Conservation (phyloP, 2,888 invertebrate genomes). For the Arctia plantaginis region DNA sequence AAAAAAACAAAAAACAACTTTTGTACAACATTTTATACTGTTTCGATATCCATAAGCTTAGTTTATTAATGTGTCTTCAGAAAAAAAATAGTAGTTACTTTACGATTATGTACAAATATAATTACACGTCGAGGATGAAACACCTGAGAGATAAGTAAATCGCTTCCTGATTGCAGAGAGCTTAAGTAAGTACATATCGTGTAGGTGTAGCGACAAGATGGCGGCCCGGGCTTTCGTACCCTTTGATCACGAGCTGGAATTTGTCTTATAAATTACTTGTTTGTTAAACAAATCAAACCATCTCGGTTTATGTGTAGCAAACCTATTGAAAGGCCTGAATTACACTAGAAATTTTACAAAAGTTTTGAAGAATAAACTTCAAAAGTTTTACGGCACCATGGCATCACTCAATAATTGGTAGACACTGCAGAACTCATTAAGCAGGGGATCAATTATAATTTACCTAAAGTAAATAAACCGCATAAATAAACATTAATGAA, state of each 20-base stretch:
- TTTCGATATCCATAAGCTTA: background rate
- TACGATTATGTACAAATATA: slow-evolving; percentile 2
- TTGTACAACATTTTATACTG: background rate
- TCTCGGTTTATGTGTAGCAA: background rate
- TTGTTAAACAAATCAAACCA: slow-evolving; percentile 7
- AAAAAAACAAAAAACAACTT: too few relatives aligned
- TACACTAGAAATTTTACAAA: too few relatives aligned
- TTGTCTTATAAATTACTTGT: background rate
- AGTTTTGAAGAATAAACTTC: too few relatives aligned
- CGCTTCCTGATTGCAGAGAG: slow-evolving; percentile 21
- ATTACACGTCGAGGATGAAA: slow-evolving; percentile 11
- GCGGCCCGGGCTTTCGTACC: background rate
- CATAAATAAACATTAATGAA: too few relatives aligned
- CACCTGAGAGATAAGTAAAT: slow-evolving; percentile 17
- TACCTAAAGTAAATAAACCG: background rate
- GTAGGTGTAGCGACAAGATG: slow-evolving; percentile 15
- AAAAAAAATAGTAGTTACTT: background rate
- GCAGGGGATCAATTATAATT: background rate
- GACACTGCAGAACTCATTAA: background rate
- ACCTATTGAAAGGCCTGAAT: background rate
- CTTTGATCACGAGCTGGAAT: background rate
- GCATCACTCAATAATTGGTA: background rate
- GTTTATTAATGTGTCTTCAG: background rate
- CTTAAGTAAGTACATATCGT: background rate
- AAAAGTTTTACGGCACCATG: background rate